A percentile compares a stretch with the other conserved stretches of the same genome.
These are phyloP conservation scores for Drosophila tristis DNA, from an alignment of 1,140 invertebrate genomes.

Conservation along the genomic window DNA sequence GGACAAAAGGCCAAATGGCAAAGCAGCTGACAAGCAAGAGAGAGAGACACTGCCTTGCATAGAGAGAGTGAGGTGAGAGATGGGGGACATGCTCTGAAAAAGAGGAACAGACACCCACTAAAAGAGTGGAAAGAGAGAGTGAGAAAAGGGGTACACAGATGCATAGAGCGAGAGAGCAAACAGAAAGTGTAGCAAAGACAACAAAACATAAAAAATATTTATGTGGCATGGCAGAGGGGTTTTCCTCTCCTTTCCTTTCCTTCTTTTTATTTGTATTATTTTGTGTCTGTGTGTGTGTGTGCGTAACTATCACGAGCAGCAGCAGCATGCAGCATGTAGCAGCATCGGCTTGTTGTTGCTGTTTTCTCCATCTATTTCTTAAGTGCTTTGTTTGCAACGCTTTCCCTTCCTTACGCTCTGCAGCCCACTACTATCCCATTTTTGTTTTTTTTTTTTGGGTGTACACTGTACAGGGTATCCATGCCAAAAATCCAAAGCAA, in stretches of 20 bases:
- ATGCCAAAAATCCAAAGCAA: conserved; percentile 47
- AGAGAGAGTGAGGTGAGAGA: conserved; percentile 40
- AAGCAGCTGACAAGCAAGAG: conserved; percentile 33
- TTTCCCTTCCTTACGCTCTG: not conserved
- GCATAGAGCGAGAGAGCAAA: conserved; percentile 10
- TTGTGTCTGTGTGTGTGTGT: too few species aligned
- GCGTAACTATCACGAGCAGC: conserved; percentile 48
- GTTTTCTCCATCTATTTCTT: conserved; percentile 39
- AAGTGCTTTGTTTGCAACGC: conserved; percentile 47
- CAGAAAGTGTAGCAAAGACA: conserved; percentile 66
- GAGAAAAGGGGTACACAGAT: not conserved
- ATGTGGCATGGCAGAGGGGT: conserved; percentile 65
- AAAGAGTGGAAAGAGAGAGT: not conserved
- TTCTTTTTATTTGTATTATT: conserved; percentile 39
- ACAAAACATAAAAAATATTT: conserved; percentile 75
- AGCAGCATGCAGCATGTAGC: conserved; percentile 12
- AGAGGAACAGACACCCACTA: conserved; percentile 9
- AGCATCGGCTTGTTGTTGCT: conserved; percentile 17
- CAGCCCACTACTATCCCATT: not conserved
- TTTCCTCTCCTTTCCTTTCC: not conserved
- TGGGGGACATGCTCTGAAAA: not conserved
- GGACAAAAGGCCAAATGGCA: conserved; percentile 72
- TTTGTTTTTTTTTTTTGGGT: not conserved
- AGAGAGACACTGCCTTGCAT: too few species aligned
- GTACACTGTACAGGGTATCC: conserved; percentile 15